Percentiles rank a stretch among this genome's conserved stretches.
Conservation (phyloP, 2,888 invertebrate species). For the Noctua pronuba region DNA sequence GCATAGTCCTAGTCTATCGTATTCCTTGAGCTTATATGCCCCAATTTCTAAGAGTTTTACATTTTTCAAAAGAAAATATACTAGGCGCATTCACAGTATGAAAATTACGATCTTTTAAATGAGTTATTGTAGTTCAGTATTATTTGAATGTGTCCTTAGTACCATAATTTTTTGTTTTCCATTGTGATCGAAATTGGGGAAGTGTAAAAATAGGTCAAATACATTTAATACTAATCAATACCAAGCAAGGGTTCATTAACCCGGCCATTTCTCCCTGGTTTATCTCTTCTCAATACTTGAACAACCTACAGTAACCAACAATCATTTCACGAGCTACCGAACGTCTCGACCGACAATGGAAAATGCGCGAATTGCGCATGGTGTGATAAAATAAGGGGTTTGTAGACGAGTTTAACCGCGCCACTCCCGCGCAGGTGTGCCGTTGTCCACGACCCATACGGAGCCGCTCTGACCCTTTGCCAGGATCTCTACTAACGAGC, state of each 20-base stretch:
- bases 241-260: constrained; percentile 19
- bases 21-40: constrained; percentile 61
- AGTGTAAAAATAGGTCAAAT: constrained; percentile 47
- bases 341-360: constrained; percentile 50
- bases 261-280: constrained; percentile 2
- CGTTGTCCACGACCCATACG: constrained; percentile 93
- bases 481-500: constrained; percentile 92
- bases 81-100: constrained; percentile 39
- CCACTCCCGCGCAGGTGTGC: constrained; percentile 92
- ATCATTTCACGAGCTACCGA: constrained; percentile 36
- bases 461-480: constrained; percentile 93
- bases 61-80: constrained; percentile 24
- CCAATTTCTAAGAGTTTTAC: constrained; percentile 34
- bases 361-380: constrained; percentile 43
- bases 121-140: not conserved
- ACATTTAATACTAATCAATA: constrained; percentile 42
- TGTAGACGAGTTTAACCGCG: constrained; percentile 77
- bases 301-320: constrained; percentile 47
- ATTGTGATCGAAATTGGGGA: constrained; percentile 49
- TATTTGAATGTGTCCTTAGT: constrained; percentile 44
- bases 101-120: constrained; percentile 6
- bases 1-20: constrained; percentile 58
- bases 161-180: constrained; percentile 31
- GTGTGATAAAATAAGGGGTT: constrained; percentile 29
- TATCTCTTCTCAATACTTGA: constrained; percentile 38